Evolutionary conservation across 2,888 invertebrate species (phyloP).

Genomic region (Scaptomyza reducta): DNA sequence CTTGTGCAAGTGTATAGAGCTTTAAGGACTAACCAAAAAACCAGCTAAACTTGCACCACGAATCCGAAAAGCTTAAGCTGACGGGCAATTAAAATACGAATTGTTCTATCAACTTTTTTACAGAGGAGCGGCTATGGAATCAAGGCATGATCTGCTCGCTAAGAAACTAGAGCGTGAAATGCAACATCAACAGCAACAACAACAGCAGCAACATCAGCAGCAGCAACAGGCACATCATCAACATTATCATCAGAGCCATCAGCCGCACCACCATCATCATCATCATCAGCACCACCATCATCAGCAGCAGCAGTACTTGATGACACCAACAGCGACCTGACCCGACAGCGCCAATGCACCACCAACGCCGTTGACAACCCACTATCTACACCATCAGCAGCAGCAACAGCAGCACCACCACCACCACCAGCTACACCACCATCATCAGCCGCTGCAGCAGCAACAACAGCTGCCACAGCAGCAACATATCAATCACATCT

Average conservation of each 20-base stretch:
- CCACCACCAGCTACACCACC: slow-evolving; percentile 42
- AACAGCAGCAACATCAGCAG: slow-evolving; percentile 50
- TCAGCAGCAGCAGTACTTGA: slow-evolving; percentile 84
- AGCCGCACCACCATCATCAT: slow-evolving; percentile 66
- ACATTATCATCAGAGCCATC: slow-evolving; percentile 65
- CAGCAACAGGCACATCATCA: slow-evolving; percentile 71
- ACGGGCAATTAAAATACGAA: slow-evolving; percentile 8
- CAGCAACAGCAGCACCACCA: slow-evolving; percentile 60
- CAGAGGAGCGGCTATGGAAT: slow-evolving; percentile 85
- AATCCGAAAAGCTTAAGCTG: slow-evolving; percentile 4
- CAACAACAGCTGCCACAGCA: slow-evolving; percentile 22
- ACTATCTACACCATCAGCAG: slow-evolving; percentile 59
- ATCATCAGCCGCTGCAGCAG: slow-evolving; percentile 40
- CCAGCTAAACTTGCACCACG: slow-evolving; percentile 17
- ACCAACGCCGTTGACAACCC: slow-evolving; percentile 53
- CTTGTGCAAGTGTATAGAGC: slow-evolving; percentile 4
- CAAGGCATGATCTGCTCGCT: slow-evolving; percentile 84
- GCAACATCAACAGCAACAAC: slow-evolving; percentile 66
- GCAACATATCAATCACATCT: slow-evolving; percentile 66
- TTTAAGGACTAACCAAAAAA: slow-evolving; percentile 36
- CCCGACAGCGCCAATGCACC: slow-evolving; percentile 79
- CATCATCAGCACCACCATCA: slow-evolving; percentile 71
- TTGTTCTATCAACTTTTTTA: slow-evolving; percentile 41
- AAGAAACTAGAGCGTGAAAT: slow-evolving; percentile 84
- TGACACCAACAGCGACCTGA: slow-evolving; percentile 85